phyloP scores from a whole-genome alignment of 2,113 vertebrate species.

The Columbina picui region DNA sequence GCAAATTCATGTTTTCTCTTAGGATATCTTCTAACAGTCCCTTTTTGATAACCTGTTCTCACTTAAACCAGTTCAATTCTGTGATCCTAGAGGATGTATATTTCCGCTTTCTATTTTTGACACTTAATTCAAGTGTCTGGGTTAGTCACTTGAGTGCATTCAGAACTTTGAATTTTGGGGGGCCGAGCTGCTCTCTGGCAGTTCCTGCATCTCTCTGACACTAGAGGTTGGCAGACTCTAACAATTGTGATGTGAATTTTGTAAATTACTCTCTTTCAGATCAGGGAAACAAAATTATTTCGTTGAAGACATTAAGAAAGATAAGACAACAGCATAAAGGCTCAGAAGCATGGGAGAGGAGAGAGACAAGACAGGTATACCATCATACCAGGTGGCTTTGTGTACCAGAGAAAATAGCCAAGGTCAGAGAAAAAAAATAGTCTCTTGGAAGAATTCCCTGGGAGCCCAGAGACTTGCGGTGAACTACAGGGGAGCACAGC shows the following conservation, averaged over 20 bases:
- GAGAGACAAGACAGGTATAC: neutral
- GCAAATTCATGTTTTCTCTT: neutral
- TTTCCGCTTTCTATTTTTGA: neutral
- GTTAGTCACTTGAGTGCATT: neutral
- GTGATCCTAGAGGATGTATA: neutral
- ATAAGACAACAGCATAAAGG: neutral
- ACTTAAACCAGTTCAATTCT: neutral
- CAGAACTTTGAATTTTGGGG: neutral
- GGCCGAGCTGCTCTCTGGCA: neutral
- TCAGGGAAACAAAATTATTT: neutral
- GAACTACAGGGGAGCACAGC: neutral
- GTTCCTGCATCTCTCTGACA: neutral
- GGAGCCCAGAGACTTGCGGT: neutral
- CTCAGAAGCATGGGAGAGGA: neutral
- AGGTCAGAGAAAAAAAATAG: neutral
- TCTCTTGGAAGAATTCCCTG: neutral
- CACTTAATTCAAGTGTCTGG: neutral
- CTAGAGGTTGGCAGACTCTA: neutral
- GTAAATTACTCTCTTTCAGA: neutral
- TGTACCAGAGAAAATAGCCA: neutral
- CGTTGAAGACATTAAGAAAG: neutral
- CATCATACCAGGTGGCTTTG: neutral
- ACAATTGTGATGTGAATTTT: neutral
- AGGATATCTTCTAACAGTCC: neutral
- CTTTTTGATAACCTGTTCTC: neutral